phyloP scores from a whole-genome alignment of 2,797 vertebrate species.

The Poeciliopsis gracilis region DNA sequence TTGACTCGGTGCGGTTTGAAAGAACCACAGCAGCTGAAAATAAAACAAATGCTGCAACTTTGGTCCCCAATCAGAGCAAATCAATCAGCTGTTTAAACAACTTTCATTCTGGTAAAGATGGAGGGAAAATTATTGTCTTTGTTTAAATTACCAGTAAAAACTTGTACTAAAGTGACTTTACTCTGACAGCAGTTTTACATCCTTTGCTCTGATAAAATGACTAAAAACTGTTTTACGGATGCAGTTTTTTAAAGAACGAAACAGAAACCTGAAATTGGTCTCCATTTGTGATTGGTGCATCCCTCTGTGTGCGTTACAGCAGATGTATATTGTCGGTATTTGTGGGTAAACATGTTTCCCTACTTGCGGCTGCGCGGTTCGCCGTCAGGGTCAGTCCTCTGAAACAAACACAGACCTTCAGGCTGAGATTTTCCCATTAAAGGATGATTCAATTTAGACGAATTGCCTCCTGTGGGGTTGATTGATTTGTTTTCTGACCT shows the following conservation, averaged over 20 bases:
- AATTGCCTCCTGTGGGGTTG: conserved; percentile 49
- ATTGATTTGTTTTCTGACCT: conserved; percentile 62
- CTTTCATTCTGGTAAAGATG: background rate
- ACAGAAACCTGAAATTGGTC: background rate
- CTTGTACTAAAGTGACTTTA: background rate
- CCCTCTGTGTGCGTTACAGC: background rate
- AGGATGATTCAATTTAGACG: conserved; percentile 41
- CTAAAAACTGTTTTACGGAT: background rate
- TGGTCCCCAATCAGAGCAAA: too few species aligned
- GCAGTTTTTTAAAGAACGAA: background rate
- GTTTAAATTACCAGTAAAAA: background rate
- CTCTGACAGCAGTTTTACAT: background rate
- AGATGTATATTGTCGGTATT: background rate
- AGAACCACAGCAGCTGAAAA: too few species aligned
- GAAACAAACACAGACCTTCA: conserved; percentile 20
- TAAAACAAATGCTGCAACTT: too few species aligned
- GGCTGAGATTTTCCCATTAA: conserved; percentile 30
- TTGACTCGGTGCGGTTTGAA: too few species aligned
- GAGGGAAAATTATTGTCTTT: background rate
- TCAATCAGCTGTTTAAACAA: too few species aligned
- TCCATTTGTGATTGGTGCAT: background rate
- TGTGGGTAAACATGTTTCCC: background rate
- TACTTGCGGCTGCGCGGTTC: background rate
- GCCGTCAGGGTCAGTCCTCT: conserved; percentile 20
- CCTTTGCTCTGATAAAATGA: background rate